phyloP scores from a whole-genome alignment of 2,888 invertebrate species.

The Lymantria dispar region DNA sequence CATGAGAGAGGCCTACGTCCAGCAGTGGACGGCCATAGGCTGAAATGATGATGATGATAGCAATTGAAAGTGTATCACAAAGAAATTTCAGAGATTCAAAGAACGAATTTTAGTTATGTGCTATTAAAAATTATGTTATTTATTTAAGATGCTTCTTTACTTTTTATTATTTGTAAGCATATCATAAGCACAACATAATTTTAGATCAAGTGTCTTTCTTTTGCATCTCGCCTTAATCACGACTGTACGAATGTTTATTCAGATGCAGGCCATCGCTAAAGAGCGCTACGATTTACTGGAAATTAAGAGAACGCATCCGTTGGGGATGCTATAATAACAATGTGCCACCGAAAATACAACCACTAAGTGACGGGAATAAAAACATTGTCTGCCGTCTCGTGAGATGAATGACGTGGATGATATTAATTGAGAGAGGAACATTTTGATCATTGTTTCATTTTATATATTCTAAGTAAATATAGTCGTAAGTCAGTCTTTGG shows the following conservation, averaged over 20 bases:
- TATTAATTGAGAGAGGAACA: neutral
- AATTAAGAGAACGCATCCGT: slow-evolving; percentile 73
- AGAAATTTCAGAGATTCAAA: too few relatives aligned
- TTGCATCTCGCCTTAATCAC: slow-evolving; percentile 44
- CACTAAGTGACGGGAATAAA: slow-evolving; percentile 57
- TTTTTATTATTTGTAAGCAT: too few relatives aligned
- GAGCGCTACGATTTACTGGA: slow-evolving; percentile 77
- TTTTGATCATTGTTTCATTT: too few relatives aligned
- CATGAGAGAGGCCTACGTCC: too few relatives aligned
- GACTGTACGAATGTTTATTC: slow-evolving; percentile 68
- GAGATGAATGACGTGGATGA: slow-evolving; percentile 21
- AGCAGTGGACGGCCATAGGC: too few relatives aligned
- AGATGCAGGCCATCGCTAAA: slow-evolving; percentile 72
- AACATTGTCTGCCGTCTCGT: slow-evolving; percentile 41
- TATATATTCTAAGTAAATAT: too few relatives aligned
- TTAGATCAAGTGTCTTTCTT: slow-evolving; percentile 8
- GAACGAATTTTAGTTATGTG: too few relatives aligned
- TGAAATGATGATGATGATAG: too few relatives aligned
- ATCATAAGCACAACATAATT: neutral
- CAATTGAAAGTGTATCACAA: too few relatives aligned
- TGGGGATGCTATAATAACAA: slow-evolving; percentile 77
- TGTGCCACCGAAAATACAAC: slow-evolving; percentile 68
- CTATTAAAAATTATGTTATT: too few relatives aligned
- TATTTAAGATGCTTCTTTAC: too few relatives aligned
- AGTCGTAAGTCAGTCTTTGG: too few relatives aligned